phyloP scores from a whole-genome alignment of 30 jellyfish, hydroid and myxozoan species.

The Cassiopea xamachana region DNA sequence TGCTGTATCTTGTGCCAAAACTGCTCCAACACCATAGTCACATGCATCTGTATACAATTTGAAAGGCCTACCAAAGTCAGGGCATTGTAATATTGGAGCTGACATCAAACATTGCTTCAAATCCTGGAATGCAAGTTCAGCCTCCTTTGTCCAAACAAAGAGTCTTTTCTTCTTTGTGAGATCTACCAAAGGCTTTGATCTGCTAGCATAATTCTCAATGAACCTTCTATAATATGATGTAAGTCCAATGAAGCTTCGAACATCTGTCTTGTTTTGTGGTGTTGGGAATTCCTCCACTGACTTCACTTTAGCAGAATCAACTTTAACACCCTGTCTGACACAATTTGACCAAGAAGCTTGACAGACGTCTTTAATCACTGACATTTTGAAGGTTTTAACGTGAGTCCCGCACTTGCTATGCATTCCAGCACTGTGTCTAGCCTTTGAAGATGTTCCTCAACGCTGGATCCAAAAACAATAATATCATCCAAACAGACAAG shows the following conservation, averaged over 20 bases:
- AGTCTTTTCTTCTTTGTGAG: not conserved
- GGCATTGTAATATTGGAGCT: constrained; percentile 52
- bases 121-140: constrained; percentile 34
- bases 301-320: constrained; percentile 46
- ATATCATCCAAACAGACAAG: constrained; percentile 49
- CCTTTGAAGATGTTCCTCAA: constrained; percentile 31
- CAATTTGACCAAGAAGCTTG: constrained; percentile 65
- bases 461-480: constrained; percentile 13
- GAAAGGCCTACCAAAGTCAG: constrained; percentile 19
- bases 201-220: too few relatives aligned
- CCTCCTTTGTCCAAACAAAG: constrained; percentile 41
- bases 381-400: constrained; percentile 62
- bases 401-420: constrained; percentile 39
- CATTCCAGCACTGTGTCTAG: constrained; percentile 52
- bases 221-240: not conserved
- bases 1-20: constrained; percentile 30
- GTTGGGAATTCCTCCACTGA: constrained; percentile 31
- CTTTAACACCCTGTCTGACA: constrained; percentile 37
- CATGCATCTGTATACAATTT: constrained; percentile 58
- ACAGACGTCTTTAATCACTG: constrained; percentile 30
- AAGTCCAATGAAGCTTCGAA: constrained; percentile 52
- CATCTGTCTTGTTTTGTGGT: constrained; percentile 41
- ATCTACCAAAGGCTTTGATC: too few relatives aligned
- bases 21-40: constrained; percentile 72
- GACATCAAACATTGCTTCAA: constrained; percentile 33